phyloP scores from a whole-genome alignment of 2,113 vertebrate species.

The Empidonax alnorum region DNA sequence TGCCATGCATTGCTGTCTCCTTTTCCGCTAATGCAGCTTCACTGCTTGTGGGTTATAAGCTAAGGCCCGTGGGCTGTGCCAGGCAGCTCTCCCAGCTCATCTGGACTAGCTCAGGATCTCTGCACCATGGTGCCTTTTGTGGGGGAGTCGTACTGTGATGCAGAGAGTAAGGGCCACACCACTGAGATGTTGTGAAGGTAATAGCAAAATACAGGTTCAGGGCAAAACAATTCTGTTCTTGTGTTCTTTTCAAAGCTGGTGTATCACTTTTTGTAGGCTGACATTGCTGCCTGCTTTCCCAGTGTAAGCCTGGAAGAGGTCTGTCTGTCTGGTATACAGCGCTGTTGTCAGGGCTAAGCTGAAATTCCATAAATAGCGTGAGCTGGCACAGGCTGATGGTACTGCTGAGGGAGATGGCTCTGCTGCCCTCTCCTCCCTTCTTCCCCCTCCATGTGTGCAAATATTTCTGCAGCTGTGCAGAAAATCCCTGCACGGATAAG shows the following conservation, averaged over 20 bases:
- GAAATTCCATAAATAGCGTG: not conserved
- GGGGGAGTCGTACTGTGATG: not conserved
- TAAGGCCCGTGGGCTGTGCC: not conserved
- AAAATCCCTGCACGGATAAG: not conserved
- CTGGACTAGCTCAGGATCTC: not conserved
- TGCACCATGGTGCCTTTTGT: not conserved
- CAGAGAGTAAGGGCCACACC: not conserved
- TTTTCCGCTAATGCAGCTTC: not conserved
- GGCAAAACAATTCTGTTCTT: not conserved
- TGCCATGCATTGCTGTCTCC: not conserved
- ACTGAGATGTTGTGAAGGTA: not conserved
- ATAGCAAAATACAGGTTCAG: not conserved
- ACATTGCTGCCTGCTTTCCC: not conserved
- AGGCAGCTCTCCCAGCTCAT: not conserved
- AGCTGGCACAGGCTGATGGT: not conserved
- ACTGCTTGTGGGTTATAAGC: not conserved
- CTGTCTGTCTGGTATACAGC: not conserved
- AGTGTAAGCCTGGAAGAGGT: not conserved
- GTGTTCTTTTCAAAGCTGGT: not conserved
- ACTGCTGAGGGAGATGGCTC: not conserved
- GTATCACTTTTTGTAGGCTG: not conserved
- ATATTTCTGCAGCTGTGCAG: not conserved
- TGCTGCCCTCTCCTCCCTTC: not conserved
- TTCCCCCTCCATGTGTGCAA: not conserved
- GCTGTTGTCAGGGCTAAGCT: not conserved